Evolutionary conservation across 1,140 invertebrate genomes (phyloP).

Genomic region (Sipha flava): DNA sequence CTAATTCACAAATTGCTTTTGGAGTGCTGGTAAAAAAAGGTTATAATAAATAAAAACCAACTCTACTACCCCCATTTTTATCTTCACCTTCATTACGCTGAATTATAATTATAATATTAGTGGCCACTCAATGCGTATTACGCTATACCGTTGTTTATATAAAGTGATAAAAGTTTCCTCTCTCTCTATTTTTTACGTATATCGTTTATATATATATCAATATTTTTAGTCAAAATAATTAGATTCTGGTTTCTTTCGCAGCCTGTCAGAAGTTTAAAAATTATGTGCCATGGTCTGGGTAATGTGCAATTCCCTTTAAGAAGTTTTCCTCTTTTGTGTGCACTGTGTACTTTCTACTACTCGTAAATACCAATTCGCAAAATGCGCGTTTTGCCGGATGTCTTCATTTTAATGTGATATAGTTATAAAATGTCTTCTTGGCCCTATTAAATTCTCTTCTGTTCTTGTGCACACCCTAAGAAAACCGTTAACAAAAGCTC

Average conservation of each 20-base stretch:
- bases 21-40: not conserved
- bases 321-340: slow-evolving; percentile 4
- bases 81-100: not conserved
- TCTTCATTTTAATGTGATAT: slow-evolving; percentile 9
- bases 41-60: not conserved
- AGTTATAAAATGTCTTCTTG: not conserved
- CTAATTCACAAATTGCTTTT: slow-evolving; percentile 31
- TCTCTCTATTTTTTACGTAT: not conserved
- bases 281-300: slow-evolving; percentile 22
- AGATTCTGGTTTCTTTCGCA: slow-evolving; percentile 17
- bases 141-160: not conserved
- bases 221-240: slow-evolving; percentile 16
- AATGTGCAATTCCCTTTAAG: not conserved
- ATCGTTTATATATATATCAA: not conserved
- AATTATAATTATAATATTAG: slow-evolving; percentile 8
- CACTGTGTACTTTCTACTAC: not conserved
- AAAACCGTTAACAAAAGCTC: not conserved
- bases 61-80: not conserved
- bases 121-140: slow-evolving; percentile 1
- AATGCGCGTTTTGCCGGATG: not conserved
- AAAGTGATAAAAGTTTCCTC: slow-evolving; percentile 4
- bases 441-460: not conserved
- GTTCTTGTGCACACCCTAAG: not conserved
- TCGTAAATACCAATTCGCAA: slow-evolving; percentile 1
- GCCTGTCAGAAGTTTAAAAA: slow-evolving; percentile 31